Evolutionary conservation across 2,888 invertebrate genomes (phyloP).

Genomic region (Papilio elwesi): DNA sequence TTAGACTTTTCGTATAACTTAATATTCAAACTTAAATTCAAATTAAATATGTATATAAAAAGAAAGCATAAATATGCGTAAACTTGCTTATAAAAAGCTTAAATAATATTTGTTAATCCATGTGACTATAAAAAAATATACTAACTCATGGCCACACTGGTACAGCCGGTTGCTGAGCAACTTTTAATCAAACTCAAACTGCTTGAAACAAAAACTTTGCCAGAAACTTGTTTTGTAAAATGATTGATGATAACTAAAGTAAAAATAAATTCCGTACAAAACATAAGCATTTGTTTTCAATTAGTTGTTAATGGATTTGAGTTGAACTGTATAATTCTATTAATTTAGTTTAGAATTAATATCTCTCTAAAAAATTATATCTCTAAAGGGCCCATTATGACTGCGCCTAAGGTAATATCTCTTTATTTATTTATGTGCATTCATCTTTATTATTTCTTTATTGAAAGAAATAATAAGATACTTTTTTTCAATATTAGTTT

Average conservation of each 20-base stretch:
- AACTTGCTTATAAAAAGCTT: too few relatives aligned
- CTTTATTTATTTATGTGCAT: slow-evolving; percentile 31
- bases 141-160: not conserved
- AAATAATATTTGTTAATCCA: too few relatives aligned
- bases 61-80: too few relatives aligned
- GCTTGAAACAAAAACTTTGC: slow-evolving; percentile 1
- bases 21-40: too few relatives aligned
- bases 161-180: slow-evolving; percentile 16
- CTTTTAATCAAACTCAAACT: not conserved
- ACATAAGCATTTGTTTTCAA: not conserved
- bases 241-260: not conserved
- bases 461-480: not conserved
- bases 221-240: slow-evolving; percentile 1
- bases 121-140: too few relatives aligned
- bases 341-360: too few relatives aligned
- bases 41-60: too few relatives aligned
- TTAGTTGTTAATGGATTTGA: not conserved
- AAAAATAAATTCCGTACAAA: not conserved
- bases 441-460: not conserved
- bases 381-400: slow-evolving; percentile 51
- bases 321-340: not conserved
- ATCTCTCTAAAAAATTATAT: too few relatives aligned
- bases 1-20: too few relatives aligned
- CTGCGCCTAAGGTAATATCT: slow-evolving; percentile 64
- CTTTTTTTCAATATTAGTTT: not conserved